Conservation (phyloP, 2,113 vertebrate species). For the Osmerus mordax region DNA sequence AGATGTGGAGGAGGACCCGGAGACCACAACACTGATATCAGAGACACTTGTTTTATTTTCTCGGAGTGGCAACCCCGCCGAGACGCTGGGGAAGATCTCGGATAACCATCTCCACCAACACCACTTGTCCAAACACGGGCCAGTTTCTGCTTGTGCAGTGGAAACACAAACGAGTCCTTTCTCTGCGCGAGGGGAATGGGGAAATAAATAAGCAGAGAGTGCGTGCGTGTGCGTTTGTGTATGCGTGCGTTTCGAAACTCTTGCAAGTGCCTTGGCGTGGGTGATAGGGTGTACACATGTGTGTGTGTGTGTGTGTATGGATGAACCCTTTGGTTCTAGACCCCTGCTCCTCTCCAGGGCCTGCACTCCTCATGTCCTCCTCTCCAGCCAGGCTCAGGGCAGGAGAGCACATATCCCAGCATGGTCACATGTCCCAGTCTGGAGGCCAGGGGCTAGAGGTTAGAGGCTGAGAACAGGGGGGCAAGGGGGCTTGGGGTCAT, state of each 20-base stretch:
- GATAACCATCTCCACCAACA: conserved; percentile 30
- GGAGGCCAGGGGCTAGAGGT: background rate
- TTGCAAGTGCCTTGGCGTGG: too few species aligned
- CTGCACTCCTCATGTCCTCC: background rate
- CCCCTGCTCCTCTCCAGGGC: background rate
- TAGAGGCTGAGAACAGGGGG: too few species aligned
- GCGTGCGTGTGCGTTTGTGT: conserved; percentile 1
- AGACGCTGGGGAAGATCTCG: conserved; percentile 23
- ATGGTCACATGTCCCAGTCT: background rate
- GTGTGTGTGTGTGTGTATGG: background rate
- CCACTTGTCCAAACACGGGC: conserved; percentile 43
- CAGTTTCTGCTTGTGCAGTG: conserved; percentile 20
- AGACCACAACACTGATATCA: conserved; percentile 33
- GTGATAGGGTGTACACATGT: background rate
- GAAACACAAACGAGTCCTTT: conserved; percentile 32
- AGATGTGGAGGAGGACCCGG: conserved; percentile 34
- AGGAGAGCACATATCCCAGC: background rate
- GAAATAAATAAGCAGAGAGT: conserved; percentile 5
- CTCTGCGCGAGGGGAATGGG: conserved; percentile 14
- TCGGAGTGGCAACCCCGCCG: conserved; percentile 2
- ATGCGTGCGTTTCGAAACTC: conserved; percentile 1
- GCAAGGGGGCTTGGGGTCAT: too few species aligned
- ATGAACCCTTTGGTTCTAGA: background rate
- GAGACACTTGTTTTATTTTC: conserved; percentile 46
- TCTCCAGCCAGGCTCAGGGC: background rate